These are phyloP conservation scores for Heteromurus nitidus DNA, from an alignment of 2,888 invertebrate genomes.

Conservation along the genomic window DNA sequence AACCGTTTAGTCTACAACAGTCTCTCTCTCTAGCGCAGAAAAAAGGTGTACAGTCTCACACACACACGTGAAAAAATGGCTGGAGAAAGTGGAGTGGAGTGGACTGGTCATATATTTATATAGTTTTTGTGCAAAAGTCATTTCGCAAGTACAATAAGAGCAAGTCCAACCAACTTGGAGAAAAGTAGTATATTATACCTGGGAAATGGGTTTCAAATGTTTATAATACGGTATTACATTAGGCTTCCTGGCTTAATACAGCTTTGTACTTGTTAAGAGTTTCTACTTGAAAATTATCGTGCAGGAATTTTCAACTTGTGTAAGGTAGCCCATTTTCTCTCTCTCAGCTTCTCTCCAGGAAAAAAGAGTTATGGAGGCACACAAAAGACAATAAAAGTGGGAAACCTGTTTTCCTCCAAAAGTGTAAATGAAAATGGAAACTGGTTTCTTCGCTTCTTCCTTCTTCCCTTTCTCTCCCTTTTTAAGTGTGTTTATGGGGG, in stretches of 20 bases:
- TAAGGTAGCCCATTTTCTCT: constrained; percentile 92
- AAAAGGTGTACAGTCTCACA: constrained; percentile 12
- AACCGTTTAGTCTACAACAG: constrained; percentile 20
- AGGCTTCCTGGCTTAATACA: too few species aligned
- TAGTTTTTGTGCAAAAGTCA: not conserved
- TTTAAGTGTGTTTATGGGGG: not conserved
- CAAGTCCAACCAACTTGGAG: too few species aligned
- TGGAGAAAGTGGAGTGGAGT: not conserved
- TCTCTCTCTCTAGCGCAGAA: not conserved
- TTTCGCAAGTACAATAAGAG: too few species aligned
- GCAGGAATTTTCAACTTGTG: too few species aligned
- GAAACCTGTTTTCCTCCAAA: not conserved
- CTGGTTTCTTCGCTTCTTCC: too few species aligned
- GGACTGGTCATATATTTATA: not conserved
- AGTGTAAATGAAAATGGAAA: not conserved
- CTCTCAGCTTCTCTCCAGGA: constrained; percentile 84
- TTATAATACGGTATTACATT: too few species aligned
- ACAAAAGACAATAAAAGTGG: not conserved
- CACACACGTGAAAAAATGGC: not conserved
- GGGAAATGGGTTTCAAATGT: too few species aligned
- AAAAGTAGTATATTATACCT: too few species aligned
- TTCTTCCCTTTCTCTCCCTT: not conserved
- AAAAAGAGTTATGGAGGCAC: not conserved
- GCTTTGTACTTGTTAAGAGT: too few species aligned
- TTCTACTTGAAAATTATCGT: too few species aligned